Evolutionary conservation across 2,797 vertebrate species (phyloP).

Genomic region (Lagocephalus sceleratus): DNA sequence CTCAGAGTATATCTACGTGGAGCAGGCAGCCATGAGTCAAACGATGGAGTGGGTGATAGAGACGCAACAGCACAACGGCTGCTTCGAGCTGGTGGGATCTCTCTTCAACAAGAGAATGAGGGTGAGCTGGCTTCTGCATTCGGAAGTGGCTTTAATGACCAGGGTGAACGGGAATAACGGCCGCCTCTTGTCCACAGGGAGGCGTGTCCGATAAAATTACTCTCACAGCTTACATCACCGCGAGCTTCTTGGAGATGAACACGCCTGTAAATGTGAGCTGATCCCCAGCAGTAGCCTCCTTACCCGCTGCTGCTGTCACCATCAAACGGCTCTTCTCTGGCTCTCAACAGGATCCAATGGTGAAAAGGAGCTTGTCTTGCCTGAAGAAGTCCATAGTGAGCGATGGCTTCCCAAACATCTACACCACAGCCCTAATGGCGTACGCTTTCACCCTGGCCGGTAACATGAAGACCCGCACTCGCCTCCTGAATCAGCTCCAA

Average conservation of each 20-base stretch:
- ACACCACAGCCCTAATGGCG: constrained; percentile 78
- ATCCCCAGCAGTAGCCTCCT: background rate
- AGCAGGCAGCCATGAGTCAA: constrained; percentile 64
- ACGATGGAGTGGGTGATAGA: constrained; percentile 71
- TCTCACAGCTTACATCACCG: constrained; percentile 71
- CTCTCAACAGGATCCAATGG: constrained; percentile 54
- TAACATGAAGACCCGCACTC: constrained; percentile 53
- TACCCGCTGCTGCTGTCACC: background rate
- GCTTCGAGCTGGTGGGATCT: constrained; percentile 73
- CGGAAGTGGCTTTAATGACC: too few species aligned
- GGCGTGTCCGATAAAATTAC: constrained; percentile 74
- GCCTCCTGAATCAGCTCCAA: constrained; percentile 64
- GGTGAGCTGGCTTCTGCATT: constrained; percentile 39
- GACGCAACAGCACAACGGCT: constrained; percentile 73
- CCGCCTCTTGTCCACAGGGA: constrained; percentile 51
- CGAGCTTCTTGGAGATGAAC: constrained; percentile 67
- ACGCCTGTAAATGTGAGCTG: constrained; percentile 43
- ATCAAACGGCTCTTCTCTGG: background rate
- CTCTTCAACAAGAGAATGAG: constrained; percentile 83
- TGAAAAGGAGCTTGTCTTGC: constrained; percentile 71
- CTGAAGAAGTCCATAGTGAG: constrained; percentile 43
- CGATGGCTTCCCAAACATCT: constrained; percentile 56
- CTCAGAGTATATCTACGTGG: constrained; percentile 75
- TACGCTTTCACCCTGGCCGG: constrained; percentile 81
- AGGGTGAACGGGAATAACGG: too few species aligned